Evolutionary conservation across 2,888 invertebrate genomes (phyloP).

Genomic region (Chrysina gloriosa): DNA sequence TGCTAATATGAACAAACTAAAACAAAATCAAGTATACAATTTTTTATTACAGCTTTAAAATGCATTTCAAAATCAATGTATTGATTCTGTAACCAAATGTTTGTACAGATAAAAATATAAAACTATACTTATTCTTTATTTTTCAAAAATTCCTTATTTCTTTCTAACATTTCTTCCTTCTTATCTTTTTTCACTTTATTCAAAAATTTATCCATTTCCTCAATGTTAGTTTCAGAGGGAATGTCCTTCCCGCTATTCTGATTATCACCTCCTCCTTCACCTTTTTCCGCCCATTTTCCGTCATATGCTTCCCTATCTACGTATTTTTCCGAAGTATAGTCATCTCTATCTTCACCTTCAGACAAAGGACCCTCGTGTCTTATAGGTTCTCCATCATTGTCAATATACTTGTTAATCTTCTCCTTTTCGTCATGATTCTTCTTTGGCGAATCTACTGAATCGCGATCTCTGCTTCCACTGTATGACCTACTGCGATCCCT

Average conservation of each 20-base stretch:
- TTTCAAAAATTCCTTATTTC: conserved; percentile 67
- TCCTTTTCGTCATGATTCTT: conserved; percentile 64
- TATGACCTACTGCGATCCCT: conserved; percentile 64
- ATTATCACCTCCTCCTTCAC: conserved; percentile 58
- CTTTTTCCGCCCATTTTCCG: conserved; percentile 75
- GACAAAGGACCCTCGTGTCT: conserved; percentile 70
- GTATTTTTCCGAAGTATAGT: conserved; percentile 65
- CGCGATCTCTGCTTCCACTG: conserved; percentile 68
- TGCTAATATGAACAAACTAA: conserved; percentile 15
- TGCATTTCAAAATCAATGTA: conserved; percentile 39
- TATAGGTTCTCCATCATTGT: conserved; percentile 62
- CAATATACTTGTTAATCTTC: conserved; percentile 70
- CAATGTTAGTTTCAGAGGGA: conserved; percentile 63
- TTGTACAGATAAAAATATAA: conserved; percentile 26
- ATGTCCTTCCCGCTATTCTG: conserved; percentile 52
- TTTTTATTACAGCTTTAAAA: conserved; percentile 50
- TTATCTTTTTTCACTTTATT: conserved; percentile 70
- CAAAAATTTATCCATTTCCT: conserved; percentile 70
- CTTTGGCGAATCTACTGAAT: conserved; percentile 53
- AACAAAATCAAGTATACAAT: conserved; percentile 32
- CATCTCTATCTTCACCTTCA: conserved; percentile 71
- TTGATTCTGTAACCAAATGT: neutral
- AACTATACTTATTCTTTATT: conserved; percentile 50
- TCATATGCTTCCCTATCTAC: conserved; percentile 74
- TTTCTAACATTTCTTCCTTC: conserved; percentile 69